phyloP scores from a whole-genome alignment of 1,140 invertebrate genomes.

The Epicauta chinensis region DNA sequence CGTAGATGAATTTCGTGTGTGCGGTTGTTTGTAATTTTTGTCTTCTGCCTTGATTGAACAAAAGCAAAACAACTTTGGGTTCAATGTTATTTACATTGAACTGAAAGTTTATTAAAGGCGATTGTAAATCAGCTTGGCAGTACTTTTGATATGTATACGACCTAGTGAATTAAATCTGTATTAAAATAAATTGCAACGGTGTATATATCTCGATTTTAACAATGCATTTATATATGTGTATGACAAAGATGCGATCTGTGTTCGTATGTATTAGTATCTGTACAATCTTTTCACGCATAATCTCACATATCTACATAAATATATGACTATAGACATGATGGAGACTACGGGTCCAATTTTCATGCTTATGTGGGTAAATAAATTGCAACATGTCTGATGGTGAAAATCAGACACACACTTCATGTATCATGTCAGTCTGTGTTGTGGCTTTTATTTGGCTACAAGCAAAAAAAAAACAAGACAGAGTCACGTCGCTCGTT shows the following conservation, averaged over 20 bases:
- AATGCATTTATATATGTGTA: neutral
- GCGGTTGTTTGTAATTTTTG: no score
- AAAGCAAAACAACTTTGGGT: no score
- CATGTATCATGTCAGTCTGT: neutral
- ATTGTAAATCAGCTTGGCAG: constrained; percentile 4
- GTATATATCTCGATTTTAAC: no score
- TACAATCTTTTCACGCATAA: constrained; percentile 12
- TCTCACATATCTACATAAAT: constrained; percentile 15
- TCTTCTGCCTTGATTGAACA: no score
- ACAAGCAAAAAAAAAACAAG: neutral
- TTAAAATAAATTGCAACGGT: no score
- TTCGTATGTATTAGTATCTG: neutral
- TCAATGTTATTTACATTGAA: no score
- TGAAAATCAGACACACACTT: constrained; percentile 12
- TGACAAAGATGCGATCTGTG: constrained; percentile 10
- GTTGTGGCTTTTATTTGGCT: neutral
- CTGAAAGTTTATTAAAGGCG: constrained; percentile 8
- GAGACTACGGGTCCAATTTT: constrained; percentile 7
- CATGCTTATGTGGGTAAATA: constrained; percentile 3
- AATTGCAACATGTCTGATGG: constrained; percentile 3
- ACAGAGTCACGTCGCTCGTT: no score
- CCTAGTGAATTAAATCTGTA: constrained; percentile 5
- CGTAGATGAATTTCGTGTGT: no score
- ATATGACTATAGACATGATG: constrained; percentile 8
- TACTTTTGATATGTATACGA: constrained; percentile 8